Evolutionary conservation across 2,797 vertebrate species (phyloP).

Genomic region (Helicolenus hilgendorfi): DNA sequence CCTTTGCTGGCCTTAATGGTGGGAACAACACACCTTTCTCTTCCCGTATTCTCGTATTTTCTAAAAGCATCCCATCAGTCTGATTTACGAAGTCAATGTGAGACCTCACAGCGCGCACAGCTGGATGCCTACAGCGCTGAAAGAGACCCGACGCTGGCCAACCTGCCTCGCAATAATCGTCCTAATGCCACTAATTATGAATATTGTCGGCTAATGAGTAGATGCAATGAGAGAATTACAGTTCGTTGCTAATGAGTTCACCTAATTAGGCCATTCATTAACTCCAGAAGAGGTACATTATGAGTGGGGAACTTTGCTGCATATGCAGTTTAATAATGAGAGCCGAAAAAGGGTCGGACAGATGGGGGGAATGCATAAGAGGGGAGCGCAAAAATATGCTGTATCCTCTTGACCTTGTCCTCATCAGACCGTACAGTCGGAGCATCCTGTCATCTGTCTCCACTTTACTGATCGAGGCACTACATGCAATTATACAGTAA

Average conservation of each 20-base stretch:
- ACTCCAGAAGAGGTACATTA: slow-evolving; percentile 66
- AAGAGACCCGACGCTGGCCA: slow-evolving; percentile 31
- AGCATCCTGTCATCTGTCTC: slow-evolving; percentile 12
- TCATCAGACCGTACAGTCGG: slow-evolving; percentile 8
- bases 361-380: neutral
- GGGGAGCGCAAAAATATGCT: neutral
- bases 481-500: slow-evolving; percentile 51
- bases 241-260: slow-evolving; percentile 80
- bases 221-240: slow-evolving; percentile 83
- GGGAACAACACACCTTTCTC: neutral
- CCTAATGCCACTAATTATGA: slow-evolving; percentile 83
- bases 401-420: slow-evolving; percentile 1
- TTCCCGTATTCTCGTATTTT: neutral
- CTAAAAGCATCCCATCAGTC: slow-evolving; percentile 16
- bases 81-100: slow-evolving; percentile 40
- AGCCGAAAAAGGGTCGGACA: slow-evolving; percentile 11
- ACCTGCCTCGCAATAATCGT: slow-evolving; percentile 58
- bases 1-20: slow-evolving; percentile 14
- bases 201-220: slow-evolving; percentile 84
- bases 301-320: slow-evolving; percentile 58
- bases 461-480: slow-evolving; percentile 42
- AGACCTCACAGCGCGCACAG: slow-evolving; percentile 29
- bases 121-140: slow-evolving; percentile 21
- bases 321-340: slow-evolving; percentile 61
- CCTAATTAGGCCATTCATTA: slow-evolving; percentile 87